Evolutionary conservation across 2,888 invertebrate genomes (phyloP).

Genomic region (Drosophila buzzatii): DNA sequence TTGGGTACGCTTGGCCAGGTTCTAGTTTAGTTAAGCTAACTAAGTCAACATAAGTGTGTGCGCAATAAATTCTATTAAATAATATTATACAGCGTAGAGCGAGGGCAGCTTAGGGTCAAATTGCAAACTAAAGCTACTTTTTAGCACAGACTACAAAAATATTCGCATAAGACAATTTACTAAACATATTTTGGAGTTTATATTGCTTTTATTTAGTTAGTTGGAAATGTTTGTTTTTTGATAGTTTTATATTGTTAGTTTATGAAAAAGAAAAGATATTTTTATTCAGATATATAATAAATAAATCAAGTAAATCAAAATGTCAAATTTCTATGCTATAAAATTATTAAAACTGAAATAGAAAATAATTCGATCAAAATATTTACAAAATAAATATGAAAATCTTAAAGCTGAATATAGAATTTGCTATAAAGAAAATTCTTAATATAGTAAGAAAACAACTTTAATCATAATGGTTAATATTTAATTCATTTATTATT

Average conservation of each 20-base stretch:
- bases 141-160: background rate
- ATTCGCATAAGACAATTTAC: background rate
- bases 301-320: background rate
- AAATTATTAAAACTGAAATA: background rate
- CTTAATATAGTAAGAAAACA: too few species aligned
- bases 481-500: background rate
- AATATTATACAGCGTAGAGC: constrained; percentile 17
- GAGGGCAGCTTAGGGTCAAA: constrained; percentile 23
- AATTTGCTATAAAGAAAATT: background rate
- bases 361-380: background rate
- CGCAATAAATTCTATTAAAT: constrained; percentile 29
- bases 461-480: background rate
- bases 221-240: background rate
- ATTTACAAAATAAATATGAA: background rate
- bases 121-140: constrained; percentile 1
- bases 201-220: background rate
- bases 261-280: background rate
- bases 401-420: background rate
- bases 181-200: background rate
- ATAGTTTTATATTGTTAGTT: background rate
- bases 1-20: constrained; percentile 32
- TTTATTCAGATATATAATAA: background rate
- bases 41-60: constrained; percentile 47
- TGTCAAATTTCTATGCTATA: background rate
- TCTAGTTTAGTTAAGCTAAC: constrained; percentile 41